Conservation (phyloP, 1,140 invertebrate species). For the Trinorchestia longiramus region DNA sequence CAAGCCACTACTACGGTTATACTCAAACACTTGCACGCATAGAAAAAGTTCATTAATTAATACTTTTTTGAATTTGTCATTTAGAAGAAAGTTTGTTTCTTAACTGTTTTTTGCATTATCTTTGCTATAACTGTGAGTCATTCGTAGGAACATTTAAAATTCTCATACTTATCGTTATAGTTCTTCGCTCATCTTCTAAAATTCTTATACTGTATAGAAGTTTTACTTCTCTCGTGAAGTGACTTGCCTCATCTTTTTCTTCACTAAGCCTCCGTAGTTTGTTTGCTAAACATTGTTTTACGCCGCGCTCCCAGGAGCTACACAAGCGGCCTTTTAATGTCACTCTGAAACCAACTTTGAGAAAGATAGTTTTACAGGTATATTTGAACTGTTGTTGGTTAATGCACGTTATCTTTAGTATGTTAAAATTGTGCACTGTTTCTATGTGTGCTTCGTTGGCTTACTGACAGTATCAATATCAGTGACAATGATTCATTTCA, state of each 20-base stretch:
- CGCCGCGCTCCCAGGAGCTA: neutral
- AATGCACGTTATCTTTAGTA: neutral
- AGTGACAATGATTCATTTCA: neutral
- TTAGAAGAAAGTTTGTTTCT: too few species aligned
- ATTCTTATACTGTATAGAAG: too few species aligned
- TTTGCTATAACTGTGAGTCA: neutral
- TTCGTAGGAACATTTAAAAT: neutral
- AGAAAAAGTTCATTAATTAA: too few species aligned
- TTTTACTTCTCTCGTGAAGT: neutral
- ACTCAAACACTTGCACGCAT: too few species aligned
- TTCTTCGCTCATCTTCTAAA: too few species aligned
- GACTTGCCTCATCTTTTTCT: neutral
- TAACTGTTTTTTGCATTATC: too few species aligned
- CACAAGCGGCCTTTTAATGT: neutral
- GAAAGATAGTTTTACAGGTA: neutral
- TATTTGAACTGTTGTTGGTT: neutral
- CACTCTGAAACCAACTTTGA: neutral
- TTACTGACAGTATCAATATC: neutral
- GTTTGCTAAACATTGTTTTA: neutral
- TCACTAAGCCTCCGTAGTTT: neutral
- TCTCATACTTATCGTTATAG: too few species aligned
- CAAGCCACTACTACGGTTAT: too few species aligned
- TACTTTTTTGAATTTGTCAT: too few species aligned
- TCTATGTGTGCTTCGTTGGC: neutral
- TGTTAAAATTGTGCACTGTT: neutral